Conservation (phyloP, 2,113 vertebrate genomes). For the Drymodes brunneopygia region DNA sequence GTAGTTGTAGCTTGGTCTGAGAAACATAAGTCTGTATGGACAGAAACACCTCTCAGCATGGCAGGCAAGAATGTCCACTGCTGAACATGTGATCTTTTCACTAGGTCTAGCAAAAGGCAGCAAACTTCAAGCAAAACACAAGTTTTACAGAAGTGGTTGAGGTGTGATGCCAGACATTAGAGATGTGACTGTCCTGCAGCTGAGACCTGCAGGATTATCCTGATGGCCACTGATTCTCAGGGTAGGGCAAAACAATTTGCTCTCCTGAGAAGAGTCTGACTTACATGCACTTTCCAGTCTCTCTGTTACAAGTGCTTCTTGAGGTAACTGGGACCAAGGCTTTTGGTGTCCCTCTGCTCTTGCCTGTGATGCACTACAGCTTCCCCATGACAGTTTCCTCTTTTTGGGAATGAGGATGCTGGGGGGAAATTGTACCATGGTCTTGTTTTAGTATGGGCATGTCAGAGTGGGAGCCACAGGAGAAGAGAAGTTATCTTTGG, state of each 20-base stretch:
- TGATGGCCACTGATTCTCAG: neutral
- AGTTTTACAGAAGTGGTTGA: neutral
- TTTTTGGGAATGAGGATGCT: neutral
- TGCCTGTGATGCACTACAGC: rapidly evolving
- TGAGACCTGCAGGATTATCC: neutral
- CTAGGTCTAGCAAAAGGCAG: neutral
- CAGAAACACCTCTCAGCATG: neutral
- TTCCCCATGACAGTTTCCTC: neutral
- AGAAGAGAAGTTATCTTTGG: neutral
- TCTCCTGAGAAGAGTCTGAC: neutral
- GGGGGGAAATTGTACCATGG: neutral
- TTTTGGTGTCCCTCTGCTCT: neutral
- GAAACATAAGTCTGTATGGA: neutral
- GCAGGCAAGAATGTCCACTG: neutral
- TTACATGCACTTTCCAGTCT: neutral
- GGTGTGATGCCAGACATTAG: neutral
- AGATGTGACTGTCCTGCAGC: neutral
- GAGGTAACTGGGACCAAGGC: neutral
- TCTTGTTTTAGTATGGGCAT: neutral
- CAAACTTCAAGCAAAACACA: neutral
- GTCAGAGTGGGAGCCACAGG: neutral
- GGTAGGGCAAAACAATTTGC: neutral
- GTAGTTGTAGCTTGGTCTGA: neutral
- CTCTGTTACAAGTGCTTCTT: neutral
- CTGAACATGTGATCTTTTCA: neutral